Evolutionary conservation across 2,888 invertebrate species (phyloP), one percentile per base, ranked within the genome.

Genomic region (Carabus problematicus): DNA sequence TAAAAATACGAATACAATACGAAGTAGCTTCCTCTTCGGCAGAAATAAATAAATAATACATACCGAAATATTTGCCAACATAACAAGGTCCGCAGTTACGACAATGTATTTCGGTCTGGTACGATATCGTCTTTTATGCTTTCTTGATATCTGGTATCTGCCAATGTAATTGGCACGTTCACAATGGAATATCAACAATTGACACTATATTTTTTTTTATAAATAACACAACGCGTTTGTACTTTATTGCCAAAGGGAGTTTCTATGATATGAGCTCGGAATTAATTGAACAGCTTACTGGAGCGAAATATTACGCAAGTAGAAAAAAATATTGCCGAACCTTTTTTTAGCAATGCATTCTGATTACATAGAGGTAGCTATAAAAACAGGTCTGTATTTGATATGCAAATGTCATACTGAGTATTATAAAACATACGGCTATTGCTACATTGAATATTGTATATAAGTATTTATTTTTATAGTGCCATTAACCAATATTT

Each of bases 151-250:
- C 29, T 29, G 29, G 6, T 29, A 29, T 29, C 29, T 52, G 52
- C 12, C 1, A 7, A 16, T 47, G 52, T 19, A 52, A 16, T 16
- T 52, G 52, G 52, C 52, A 52, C 52, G 14, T 14, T 52, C 52
- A 52, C 52, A 52, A 52, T 52, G 19, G 52, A 29, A 29, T 29
- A n/a, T n/a, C n/a, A 29, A 29, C 29, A 18, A 8, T 49, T 49
- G 49, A 52, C 52, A 52, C 52, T 9, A n/a, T n/a, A n/a, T 52
- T 16, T 3, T 16, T 52, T 52, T 52, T 52, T 19, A 19, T 9
- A 52, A 52, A 52, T 52, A 52, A 16, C 16, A 52, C 52, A 52
- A n/a, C n/a, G n/a, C 52, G 52, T 52, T 52, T 14, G n/a, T 2
- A 9, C 16, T 52, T 14, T 52, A 52, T 29, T 29, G 29, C 29